These are phyloP conservation scores for Calephelis nemesis DNA, from an alignment of 1,140 invertebrate species.

Conservation along the genomic window DNA sequence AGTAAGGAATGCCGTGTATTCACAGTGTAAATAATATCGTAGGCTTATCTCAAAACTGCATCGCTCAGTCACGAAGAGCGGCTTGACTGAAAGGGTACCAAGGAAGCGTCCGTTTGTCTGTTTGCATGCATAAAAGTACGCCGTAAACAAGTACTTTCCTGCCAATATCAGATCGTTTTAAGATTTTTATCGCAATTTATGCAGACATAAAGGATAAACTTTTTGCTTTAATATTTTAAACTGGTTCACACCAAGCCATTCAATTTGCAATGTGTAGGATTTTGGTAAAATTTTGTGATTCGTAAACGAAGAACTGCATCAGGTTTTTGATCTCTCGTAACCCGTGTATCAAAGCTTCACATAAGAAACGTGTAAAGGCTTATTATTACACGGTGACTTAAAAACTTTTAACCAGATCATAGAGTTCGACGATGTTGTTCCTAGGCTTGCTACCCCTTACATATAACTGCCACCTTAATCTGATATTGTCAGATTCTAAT, in stretches of 20 bases:
- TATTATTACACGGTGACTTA: no score
- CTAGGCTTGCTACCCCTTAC: no score
- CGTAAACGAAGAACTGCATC: no score
- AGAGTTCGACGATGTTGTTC: no score
- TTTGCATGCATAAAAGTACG: conserved; percentile 53
- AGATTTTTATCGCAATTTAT: conserved; percentile 20
- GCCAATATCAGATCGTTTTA: conserved; percentile 26
- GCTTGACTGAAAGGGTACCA: conserved; percentile 52
- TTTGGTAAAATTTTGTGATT: no score
- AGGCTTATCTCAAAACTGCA: conserved; percentile 57
- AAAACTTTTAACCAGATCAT: no score
- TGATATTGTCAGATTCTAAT: no score
- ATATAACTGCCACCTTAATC: no score
- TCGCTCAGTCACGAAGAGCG: conserved; percentile 67
- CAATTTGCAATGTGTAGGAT: no score
- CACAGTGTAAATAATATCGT: conserved; percentile 61
- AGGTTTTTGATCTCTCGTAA: no score
- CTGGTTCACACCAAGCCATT: background rate
- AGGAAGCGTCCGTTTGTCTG: conserved; percentile 54
- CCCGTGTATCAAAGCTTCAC: no score
- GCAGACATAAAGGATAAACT: background rate
- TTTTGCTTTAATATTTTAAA: conserved; percentile 4
- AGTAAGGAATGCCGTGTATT: conserved; percentile 38
- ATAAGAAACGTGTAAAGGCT: no score
- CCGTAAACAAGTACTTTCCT: conserved; percentile 51